Percentiles rank a stretch among this genome's conserved stretches.
phyloP scores from a whole-genome alignment of 2,113 vertebrate genomes.

The Eira barbara region DNA sequence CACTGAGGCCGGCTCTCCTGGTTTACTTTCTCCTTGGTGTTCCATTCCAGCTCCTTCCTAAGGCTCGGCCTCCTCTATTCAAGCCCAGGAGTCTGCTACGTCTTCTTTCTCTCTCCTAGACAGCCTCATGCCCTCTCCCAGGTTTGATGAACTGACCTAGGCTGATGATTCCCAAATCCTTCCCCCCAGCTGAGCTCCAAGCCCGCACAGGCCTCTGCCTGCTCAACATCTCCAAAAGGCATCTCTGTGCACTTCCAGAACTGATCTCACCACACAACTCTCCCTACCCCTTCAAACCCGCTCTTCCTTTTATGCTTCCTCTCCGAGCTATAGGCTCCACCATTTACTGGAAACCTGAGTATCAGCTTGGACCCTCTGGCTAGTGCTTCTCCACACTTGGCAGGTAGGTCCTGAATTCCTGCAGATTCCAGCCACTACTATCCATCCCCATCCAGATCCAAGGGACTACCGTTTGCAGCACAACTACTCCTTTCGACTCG shows the following conservation, averaged over 20 bases:
- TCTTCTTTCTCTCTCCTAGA: background rate
- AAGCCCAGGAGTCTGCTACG: background rate
- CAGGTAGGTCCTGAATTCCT: background rate
- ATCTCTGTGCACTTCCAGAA: background rate
- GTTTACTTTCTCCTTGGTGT: background rate
- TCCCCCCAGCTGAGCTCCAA: background rate
- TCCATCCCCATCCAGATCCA: background rate
- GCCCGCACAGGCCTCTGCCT: background rate
- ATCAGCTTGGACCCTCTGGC: background rate
- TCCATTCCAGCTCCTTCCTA: background rate
- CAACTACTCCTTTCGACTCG: background rate
- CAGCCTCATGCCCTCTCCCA: background rate
- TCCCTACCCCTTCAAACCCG: background rate
- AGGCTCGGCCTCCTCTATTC: background rate
- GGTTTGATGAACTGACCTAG: background rate
- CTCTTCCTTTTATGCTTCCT: background rate
- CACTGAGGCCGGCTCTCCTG: background rate
- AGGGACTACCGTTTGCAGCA: no score
- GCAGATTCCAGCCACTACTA: background rate
- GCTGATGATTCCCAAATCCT: background rate
- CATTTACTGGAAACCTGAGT: background rate
- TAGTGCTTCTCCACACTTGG: background rate
- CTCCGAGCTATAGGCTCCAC: background rate
- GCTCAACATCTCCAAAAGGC: background rate
- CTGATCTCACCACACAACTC: background rate